Evolutionary conservation across 2,888 invertebrate species (phyloP).

Genomic region (Sinelater perroti): DNA sequence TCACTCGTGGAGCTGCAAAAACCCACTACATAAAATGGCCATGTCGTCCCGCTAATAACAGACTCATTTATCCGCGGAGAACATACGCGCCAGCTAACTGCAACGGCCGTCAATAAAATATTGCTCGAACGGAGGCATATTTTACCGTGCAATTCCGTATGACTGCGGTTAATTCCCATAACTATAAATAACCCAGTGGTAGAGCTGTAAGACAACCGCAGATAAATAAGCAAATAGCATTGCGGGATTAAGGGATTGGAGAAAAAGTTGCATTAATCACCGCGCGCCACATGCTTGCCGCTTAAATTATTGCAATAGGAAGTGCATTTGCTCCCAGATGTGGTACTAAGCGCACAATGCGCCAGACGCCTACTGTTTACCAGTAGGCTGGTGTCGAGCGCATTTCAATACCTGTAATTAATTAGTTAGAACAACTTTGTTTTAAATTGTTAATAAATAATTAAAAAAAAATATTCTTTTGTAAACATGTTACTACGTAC

Average conservation of each 20-base stretch:
- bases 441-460: no score
- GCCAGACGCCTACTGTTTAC: no score
- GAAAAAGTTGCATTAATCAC: constrained; percentile 32
- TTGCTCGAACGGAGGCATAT: constrained; percentile 24
- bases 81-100: constrained; percentile 16
- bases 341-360: no score
- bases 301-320: constrained; percentile 21
- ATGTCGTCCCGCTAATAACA: constrained; percentile 15
- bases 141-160: constrained; percentile 22
- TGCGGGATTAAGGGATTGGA: constrained; percentile 26
- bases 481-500: no score
- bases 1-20: no score
- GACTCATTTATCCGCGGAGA: constrained; percentile 13
- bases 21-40: background rate
- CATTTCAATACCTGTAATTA: no score
- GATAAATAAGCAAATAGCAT: constrained; percentile 34
- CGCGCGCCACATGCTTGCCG: constrained; percentile 21
- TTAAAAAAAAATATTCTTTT: no score
- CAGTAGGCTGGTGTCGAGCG: no score
- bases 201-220: constrained; percentile 24
- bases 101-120: constrained; percentile 26
- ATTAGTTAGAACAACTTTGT: no score
- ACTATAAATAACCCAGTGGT: constrained; percentile 30
- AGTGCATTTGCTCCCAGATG: no score
- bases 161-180: constrained; percentile 32